These are phyloP conservation scores for Parelbella ahira DNA, from an alignment of 2,888 invertebrate genomes.

Conservation along the genomic window DNA sequence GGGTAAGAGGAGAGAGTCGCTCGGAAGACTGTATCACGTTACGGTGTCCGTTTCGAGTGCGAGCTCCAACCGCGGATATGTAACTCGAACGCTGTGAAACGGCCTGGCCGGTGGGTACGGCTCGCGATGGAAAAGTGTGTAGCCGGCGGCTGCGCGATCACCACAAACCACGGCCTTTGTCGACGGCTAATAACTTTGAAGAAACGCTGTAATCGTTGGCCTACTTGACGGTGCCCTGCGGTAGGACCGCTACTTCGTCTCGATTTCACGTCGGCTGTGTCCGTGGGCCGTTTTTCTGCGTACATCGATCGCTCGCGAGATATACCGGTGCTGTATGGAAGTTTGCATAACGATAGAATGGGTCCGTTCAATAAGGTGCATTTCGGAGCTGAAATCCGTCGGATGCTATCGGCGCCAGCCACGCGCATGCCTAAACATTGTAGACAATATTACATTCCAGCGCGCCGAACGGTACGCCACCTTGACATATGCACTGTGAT, in stretches of 20 bases:
- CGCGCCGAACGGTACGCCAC: constrained; percentile 9
- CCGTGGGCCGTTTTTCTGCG: constrained; percentile 47
- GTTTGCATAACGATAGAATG: constrained; percentile 44
- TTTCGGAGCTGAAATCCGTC: constrained; percentile 36
- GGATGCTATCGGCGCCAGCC: constrained; percentile 42
- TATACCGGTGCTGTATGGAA: constrained; percentile 39
- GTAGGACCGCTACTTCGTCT: constrained; percentile 54
- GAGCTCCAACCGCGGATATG: constrained; percentile 63
- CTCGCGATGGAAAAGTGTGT: constrained; percentile 40
- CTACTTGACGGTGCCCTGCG: constrained; percentile 56
- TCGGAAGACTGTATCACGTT: constrained; percentile 57
- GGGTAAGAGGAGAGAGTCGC: constrained; percentile 69
- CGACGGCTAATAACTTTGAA: constrained; percentile 58
- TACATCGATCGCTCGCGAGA: constrained; percentile 40
- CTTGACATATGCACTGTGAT: constrained; percentile 39
- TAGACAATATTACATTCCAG: constrained; percentile 48
- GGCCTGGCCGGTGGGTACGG: constrained; percentile 27
- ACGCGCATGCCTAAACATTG: constrained; percentile 27
- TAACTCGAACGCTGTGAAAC: constrained; percentile 55
- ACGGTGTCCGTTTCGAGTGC: constrained; percentile 61
- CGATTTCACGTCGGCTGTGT: constrained; percentile 37
- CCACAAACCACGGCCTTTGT: constrained; percentile 55
- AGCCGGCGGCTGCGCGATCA: constrained; percentile 37
- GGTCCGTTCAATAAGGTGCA: constrained; percentile 34
- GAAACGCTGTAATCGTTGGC: constrained; percentile 57